Evolutionary conservation across 2,888 invertebrate species (phyloP).

Genomic region (Argyresthia albistria): DNA sequence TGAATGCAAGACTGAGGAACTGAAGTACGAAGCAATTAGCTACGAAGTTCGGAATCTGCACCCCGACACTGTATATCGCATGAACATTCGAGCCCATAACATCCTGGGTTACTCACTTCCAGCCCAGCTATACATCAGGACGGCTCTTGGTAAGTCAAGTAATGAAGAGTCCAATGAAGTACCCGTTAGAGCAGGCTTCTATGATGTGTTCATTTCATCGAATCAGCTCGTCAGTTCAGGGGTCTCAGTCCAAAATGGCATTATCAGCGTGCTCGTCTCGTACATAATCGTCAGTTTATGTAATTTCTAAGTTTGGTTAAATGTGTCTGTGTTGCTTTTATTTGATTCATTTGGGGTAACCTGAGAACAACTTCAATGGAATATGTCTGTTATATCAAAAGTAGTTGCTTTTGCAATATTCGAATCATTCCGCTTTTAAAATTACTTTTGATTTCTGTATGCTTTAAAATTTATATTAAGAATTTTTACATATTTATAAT

Average conservation of each 20-base stretch:
- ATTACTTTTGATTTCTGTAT: neutral
- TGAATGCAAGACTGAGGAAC: constrained; percentile 73
- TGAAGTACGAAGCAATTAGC: constrained; percentile 74
- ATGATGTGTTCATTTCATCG: constrained; percentile 59
- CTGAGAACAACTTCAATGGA: neutral
- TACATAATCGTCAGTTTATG: constrained; percentile 46
- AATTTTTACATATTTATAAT: neutral
- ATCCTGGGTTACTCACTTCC: constrained; percentile 86
- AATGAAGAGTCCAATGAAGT: constrained; percentile 60
- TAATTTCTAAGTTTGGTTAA: constrained; percentile 17
- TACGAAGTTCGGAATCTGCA: constrained; percentile 79
- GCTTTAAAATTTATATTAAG: no score
- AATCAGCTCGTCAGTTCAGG: constrained; percentile 30
- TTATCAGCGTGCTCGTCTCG: constrained; percentile 28
- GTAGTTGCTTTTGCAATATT: neutral
- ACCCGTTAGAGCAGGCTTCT: constrained; percentile 59
- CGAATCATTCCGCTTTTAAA: neutral
- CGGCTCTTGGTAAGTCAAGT: constrained; percentile 86
- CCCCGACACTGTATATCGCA: constrained; percentile 87
- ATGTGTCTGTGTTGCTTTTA: no score
- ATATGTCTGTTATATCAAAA: neutral
- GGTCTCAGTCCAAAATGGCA: constrained; percentile 35
- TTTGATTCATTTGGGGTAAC: neutral
- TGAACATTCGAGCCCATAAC: constrained; percentile 90
- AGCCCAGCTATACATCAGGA: constrained; percentile 84